phyloP scores from a whole-genome alignment of 2,888 invertebrate genomes.

The Strigamia crassipes region DNA sequence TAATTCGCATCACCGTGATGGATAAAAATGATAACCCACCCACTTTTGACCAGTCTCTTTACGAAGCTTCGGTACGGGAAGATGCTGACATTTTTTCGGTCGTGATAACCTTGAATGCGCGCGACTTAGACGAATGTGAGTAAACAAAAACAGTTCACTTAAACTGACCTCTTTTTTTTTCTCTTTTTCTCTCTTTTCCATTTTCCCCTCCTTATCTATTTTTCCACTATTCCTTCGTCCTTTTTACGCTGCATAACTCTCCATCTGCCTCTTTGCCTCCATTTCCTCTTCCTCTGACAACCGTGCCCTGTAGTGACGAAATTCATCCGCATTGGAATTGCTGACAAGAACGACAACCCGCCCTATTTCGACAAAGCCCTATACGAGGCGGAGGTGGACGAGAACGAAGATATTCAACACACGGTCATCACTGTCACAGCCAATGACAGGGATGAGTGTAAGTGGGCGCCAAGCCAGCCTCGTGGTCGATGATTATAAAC shows the following conservation, averaged over 20 bases:
- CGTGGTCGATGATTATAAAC: not conserved
- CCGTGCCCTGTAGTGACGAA: conserved; percentile 79
- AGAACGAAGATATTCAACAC: conserved; percentile 96
- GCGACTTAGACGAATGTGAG: conserved; percentile 50
- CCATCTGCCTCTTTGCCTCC: conserved; percentile 53
- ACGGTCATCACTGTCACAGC: conserved; percentile 97
- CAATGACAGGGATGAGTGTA: conserved; percentile 98
- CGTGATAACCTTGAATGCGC: conserved; percentile 49
- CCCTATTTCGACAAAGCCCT: conserved; percentile 96
- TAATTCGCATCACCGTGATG: conserved; percentile 51
- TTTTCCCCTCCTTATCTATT: conserved; percentile 38
- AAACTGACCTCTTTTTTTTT: conserved; percentile 46
- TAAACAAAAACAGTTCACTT: conserved; percentile 16
- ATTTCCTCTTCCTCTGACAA: conserved; percentile 51
- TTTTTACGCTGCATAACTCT: conserved; percentile 51
- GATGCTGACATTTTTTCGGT: conserved; percentile 52
- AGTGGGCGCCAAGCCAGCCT: conserved; percentile 67
- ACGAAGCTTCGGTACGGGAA: conserved; percentile 56
- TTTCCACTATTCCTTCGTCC: conserved; percentile 27
- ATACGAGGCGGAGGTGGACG: conserved; percentile 96
- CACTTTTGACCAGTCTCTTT: conserved; percentile 56
- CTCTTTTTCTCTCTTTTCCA: conserved; percentile 45
- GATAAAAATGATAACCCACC: conserved; percentile 56
- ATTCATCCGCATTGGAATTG: conserved; percentile 97
- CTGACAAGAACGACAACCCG: conserved; percentile 99